A percentile compares a stretch with the other conserved stretches of the same genome.
Conservation (phyloP, 2,797 vertebrate genomes). For the Spizella passerina region DNA sequence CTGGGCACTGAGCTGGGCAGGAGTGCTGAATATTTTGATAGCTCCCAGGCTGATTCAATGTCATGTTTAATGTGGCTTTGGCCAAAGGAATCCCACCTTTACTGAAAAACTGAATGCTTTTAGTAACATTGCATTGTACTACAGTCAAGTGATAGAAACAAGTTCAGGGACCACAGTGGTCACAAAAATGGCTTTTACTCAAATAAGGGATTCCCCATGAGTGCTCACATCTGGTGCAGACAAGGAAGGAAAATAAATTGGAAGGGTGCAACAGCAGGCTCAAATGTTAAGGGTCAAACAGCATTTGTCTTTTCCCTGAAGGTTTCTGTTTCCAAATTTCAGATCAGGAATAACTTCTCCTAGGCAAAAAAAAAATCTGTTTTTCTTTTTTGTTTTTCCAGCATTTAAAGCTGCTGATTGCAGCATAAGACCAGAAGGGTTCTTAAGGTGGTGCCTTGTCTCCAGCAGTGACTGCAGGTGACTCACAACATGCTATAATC, state of each 20-base stretch:
- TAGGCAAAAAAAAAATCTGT: not conserved
- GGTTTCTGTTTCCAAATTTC: not conserved
- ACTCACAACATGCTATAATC: not conserved
- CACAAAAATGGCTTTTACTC: not conserved
- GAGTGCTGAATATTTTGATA: not conserved
- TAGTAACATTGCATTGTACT: not conserved
- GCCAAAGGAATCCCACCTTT: not conserved
- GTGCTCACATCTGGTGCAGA: not conserved
- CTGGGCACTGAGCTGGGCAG: not conserved
- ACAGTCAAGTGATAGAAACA: not conserved
- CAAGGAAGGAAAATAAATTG: not conserved
- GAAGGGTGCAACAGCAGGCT: not conserved
- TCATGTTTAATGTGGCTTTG: not conserved
- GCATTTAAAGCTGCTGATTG: not conserved
- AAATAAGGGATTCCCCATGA: not conserved
- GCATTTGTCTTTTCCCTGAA: not conserved
- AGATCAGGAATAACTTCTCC: not conserved
- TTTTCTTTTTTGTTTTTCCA: not conserved
- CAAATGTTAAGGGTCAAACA: not conserved
- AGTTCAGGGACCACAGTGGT: not conserved
- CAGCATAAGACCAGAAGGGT: not conserved
- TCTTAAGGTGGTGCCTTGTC: not conserved
- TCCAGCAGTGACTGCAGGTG: not conserved
- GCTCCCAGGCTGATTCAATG: not conserved
- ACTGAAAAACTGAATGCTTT: not conserved